Percentiles rank a stretch among this genome's conserved stretches.
Evolutionary conservation across 2,797 vertebrate genomes (phyloP).

Genomic region (Micropoecilia bifurca): DNA sequence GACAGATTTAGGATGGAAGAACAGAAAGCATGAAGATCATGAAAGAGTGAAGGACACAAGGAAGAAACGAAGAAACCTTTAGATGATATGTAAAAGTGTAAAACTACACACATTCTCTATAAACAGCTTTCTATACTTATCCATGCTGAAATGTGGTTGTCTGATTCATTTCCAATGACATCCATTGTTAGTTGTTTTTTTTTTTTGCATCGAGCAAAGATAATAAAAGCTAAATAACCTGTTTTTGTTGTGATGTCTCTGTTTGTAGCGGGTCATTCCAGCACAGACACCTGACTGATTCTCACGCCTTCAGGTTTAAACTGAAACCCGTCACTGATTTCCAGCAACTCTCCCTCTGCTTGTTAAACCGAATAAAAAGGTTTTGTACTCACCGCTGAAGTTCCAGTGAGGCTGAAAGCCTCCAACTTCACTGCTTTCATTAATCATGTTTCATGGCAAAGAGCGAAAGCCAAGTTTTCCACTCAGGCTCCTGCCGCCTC

Average conservation of each 20-base stretch:
- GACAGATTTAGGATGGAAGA: not conserved
- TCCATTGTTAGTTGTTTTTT: not conserved
- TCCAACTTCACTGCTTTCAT: slow-evolving; percentile 54
- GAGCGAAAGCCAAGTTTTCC: slow-evolving; percentile 31
- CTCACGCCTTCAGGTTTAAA: not conserved
- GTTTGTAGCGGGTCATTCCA: not conserved
- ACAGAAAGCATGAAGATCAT: not conserved
- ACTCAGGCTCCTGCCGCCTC: not conserved
- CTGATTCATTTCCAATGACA: not conserved
- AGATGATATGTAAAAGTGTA: not conserved
- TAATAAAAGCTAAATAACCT: not conserved
- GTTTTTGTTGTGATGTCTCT: not conserved
- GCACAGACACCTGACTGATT: not conserved
- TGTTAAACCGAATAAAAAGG: not conserved
- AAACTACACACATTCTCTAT: not conserved
- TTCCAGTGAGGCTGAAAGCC: slow-evolving; percentile 60
- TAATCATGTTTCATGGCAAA: slow-evolving; percentile 67
- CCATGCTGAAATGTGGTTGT: not conserved
- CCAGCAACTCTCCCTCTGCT: not conserved
- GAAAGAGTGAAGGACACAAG: not conserved
- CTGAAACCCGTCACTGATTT: not conserved
- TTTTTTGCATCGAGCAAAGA: not conserved
- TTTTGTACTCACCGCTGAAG: slow-evolving; percentile 61
- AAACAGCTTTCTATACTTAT: not conserved
- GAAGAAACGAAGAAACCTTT: not conserved